Evolutionary conservation across 92 coral and sea anemone genomes (phyloP), one percentile per base, ranked within the genome.

Genomic region (Siderastrea radians): DNA sequence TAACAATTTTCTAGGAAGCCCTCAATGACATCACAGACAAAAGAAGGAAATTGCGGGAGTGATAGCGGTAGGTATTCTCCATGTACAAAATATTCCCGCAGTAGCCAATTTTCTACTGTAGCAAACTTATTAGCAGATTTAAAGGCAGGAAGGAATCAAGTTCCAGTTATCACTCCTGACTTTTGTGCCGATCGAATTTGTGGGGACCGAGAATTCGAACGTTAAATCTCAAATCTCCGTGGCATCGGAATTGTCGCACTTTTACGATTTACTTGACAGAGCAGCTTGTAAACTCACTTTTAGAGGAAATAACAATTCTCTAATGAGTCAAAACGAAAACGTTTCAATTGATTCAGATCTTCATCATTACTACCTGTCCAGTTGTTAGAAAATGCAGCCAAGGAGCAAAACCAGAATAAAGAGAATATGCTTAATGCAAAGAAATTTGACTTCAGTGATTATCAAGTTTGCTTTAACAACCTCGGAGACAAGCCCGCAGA

Each of bases 221-320:
- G 72, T 6, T 43, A 26, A 26, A 62, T 7, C 81, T 0, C 80
- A 74, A 13, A 17, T 19, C 45, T 44, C 80, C 2, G 15, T 17
- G 10, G 87, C 49, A 3, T 84, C 80, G 1, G 62, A 74, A 15
- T 49, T 74, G 3, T 72, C 79, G 0, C 80, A 50, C 19, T 84
- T 60, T 62, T 85, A 85, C 60, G 89, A 85, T 6, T 67, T 77
- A 58, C 76, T 85, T n/a, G 76, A 53, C 7, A 44, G 14, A 49
- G 82, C 84, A 38, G 52, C 74, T 4, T 78, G 71, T 45, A 58
- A 11, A 49, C 77, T 48, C 11, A 46, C 14, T 47, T 3, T 9
- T 47, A 67, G 43, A 12, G 59, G 55, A 3, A 16, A 45, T 9
- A 49, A 44, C n/a, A 5, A 3, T 3, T 10, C 14, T 57, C 64